A percentile compares a stretch with the other conserved stretches of the same genome.
phyloP scores from a whole-genome alignment of 2,113 vertebrate species.

The Chionodraco myersi region DNA sequence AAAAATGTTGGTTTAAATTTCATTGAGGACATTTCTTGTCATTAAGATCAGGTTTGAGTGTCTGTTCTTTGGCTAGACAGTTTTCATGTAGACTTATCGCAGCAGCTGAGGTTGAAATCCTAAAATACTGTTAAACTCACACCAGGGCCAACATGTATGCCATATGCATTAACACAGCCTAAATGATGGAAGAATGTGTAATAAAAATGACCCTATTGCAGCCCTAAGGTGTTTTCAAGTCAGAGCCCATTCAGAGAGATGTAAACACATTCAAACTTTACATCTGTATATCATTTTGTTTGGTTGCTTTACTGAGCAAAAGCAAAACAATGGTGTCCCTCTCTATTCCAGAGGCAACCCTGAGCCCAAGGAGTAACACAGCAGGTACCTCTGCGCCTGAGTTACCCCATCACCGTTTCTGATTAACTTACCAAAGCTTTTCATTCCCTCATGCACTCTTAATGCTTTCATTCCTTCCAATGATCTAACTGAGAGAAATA shows the following conservation, averaged over 20 bases:
- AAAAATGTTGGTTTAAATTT: too few species aligned
- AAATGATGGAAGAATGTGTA: too few species aligned
- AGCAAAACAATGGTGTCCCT: conserved; percentile 82
- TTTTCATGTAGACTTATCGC: too few species aligned
- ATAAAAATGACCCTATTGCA: too few species aligned
- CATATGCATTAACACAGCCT: too few species aligned
- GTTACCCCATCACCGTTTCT: conserved; percentile 71
- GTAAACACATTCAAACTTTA: conserved; percentile 14
- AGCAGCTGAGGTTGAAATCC: too few species aligned
- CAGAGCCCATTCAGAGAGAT: background rate
- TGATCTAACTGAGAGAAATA: conserved; percentile 76
- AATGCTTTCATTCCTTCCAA: conserved; percentile 59
- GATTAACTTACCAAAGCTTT: conserved; percentile 44
- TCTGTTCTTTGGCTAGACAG: too few species aligned
- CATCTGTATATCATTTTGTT: background rate
- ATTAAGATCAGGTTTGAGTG: too few species aligned
- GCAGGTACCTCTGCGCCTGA: conserved; percentile 90
- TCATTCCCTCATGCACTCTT: conserved; percentile 46
- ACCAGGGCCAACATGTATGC: too few species aligned
- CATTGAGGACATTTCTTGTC: too few species aligned
- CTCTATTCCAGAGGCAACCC: conserved; percentile 98
- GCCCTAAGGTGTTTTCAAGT: too few species aligned
- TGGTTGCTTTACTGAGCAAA: conserved; percentile 22
- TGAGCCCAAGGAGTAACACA: conserved; percentile 93
- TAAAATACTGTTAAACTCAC: too few species aligned